Conservation (phyloP, 2,888 invertebrate genomes). For the Meteorus colon region DNA sequence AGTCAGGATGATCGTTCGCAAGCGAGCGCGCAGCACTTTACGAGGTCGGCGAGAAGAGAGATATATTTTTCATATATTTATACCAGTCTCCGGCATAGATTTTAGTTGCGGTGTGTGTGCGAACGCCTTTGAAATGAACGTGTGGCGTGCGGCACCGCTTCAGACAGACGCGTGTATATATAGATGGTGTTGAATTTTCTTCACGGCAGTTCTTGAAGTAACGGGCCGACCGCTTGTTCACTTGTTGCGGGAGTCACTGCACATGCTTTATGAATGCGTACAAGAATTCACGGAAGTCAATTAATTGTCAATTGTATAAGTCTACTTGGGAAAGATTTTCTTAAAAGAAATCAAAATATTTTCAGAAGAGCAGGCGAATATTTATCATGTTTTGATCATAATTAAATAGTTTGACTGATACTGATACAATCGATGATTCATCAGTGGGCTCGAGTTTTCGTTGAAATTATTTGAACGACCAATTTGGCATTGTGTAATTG, state of each 20-base stretch:
- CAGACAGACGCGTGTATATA: not conserved
- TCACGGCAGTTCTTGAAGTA: not conserved
- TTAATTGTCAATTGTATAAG: not conserved
- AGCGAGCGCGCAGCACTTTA: slow-evolving; percentile 23
- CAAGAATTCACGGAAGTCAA: not conserved
- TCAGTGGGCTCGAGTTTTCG: too few species aligned
- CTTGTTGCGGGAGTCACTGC: not conserved
- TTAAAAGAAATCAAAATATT: too few species aligned
- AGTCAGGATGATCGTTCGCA: slow-evolving; percentile 29
- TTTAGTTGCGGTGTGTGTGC: not conserved
- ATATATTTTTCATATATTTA: not conserved
- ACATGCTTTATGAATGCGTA: not conserved
- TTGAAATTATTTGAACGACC: too few species aligned
- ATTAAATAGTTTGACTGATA: too few species aligned
- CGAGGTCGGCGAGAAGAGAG: not conserved
- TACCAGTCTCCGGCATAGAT: not conserved
- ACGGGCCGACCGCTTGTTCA: not conserved
- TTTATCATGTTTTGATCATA: too few species aligned
- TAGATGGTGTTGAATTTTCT: not conserved
- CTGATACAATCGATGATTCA: too few species aligned
- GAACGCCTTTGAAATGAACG: not conserved
- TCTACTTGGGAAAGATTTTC: too few species aligned
- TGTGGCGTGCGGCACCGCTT: slow-evolving; percentile 7
- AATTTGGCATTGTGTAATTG: too few species aligned
- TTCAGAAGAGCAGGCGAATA: too few species aligned